Evolutionary conservation across 2,113 vertebrate species (phyloP).

Genomic region (Hippolais icterina): DNA sequence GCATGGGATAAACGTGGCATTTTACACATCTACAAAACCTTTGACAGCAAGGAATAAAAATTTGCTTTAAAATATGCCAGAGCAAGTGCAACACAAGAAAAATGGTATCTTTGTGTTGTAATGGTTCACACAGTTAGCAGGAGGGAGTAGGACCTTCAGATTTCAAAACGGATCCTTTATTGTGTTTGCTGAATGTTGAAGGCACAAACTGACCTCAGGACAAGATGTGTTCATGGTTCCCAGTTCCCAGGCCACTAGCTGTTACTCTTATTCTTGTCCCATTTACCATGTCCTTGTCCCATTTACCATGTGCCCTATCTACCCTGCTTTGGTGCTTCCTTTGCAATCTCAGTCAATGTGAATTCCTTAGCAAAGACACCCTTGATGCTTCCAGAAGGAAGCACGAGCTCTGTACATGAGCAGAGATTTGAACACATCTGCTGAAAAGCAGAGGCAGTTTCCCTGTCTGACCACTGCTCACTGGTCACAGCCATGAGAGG

Average conservation of each 20-base stretch:
- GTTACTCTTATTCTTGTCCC: background rate
- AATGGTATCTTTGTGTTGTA: background rate
- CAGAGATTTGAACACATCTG: background rate
- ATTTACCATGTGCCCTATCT: background rate
- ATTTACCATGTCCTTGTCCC: background rate
- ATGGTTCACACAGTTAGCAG: background rate
- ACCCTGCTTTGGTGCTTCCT: background rate
- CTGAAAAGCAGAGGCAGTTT: background rate
- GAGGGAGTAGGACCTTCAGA: background rate
- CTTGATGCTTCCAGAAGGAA: background rate
- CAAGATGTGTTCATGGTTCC: background rate
- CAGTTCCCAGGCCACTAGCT: background rate
- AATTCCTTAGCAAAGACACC: background rate
- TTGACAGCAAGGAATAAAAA: background rate
- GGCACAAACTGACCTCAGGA: background rate
- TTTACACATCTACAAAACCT: background rate
- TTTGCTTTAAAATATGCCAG: background rate
- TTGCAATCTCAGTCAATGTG: background rate
- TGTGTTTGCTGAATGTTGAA: background rate
- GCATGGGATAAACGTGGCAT: background rate
- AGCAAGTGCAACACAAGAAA: background rate
- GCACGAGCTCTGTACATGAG: too few relatives aligned
- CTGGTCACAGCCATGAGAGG: rapidly evolving
- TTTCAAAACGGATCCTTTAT: background rate
- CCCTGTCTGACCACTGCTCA: background rate